Evolutionary conservation across 2,113 vertebrate genomes (phyloP), one percentile per base, ranked within the genome.

Genomic region (Corydoras sp.): DNA sequence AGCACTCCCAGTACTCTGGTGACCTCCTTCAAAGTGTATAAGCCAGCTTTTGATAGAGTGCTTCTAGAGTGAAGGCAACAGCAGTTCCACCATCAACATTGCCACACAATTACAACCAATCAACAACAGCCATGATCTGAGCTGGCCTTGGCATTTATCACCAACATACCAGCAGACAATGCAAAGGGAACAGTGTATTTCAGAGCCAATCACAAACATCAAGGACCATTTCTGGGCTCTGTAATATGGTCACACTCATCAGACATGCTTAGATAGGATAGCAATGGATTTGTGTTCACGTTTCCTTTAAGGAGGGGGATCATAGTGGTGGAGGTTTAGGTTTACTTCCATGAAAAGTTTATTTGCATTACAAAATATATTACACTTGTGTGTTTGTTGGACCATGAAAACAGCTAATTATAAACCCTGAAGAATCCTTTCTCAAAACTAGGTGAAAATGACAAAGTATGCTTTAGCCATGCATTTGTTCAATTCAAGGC

Each of bases 61-160:
- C 50, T 11, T 7, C 24, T 10, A 55, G 54, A 63, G 15, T 30
- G 51, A 66, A 24, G 54, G 62, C 29, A 51, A 71, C 43, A 9
- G 58, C 30, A 72, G 77, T 62, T 77, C 80, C 14, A 29, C 71
- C 62, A 58, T 74, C 48, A 32, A 55, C 14, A 10, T 69, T 62
- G 76, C 64, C 62, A 76, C 71, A 71, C 85, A 84, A 81, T 85
- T 82, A 81, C 83, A 75, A 61, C 75, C 71, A 58, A 76, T 85
- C 76, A 81, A 74, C 71, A 61, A 65, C 66, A 55, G 71, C 35
- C 58, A 50, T 74, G 74, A 65, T 73, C 73, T 53, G 63, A 65
- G 77, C 65, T n/a, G 72, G 76, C 70, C 72, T 72, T 78, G 81
- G 77, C 73, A 9, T 54, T 77, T 72, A 62, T 72, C 77, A 56